phyloP scores from a whole-genome alignment of 2,113 vertebrate species.

The Aphyosemion australe region DNA sequence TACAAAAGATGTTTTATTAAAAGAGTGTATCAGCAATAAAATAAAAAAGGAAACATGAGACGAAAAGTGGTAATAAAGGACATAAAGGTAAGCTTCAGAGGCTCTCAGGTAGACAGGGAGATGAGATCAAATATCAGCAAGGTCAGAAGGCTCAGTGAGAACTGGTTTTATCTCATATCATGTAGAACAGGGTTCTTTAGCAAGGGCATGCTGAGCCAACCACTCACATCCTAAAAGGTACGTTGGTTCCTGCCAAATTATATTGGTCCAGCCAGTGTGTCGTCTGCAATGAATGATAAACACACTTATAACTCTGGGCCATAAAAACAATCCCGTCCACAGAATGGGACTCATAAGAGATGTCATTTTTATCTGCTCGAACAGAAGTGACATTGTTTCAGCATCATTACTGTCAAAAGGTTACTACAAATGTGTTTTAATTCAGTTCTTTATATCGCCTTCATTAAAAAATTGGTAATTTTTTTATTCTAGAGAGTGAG shows the following conservation, averaged over 20 bases:
- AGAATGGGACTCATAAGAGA: constrained; percentile 44
- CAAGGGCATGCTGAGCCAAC: constrained; percentile 28
- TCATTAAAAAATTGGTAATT: no score
- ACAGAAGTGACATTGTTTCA: constrained; percentile 49
- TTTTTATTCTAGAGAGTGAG: no score
- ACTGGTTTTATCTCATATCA: constrained; percentile 31
- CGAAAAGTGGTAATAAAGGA: constrained; percentile 8
- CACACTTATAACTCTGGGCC: constrained; percentile 20
- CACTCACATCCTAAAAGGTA: constrained; percentile 29
- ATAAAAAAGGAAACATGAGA: constrained; percentile 3
- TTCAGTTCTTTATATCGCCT: no score
- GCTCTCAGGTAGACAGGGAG: constrained; percentile 3
- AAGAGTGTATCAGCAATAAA: neutral
- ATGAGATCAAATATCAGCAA: constrained; percentile 26
- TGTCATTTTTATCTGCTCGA: constrained; percentile 56
- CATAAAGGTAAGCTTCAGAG: constrained; percentile 13
- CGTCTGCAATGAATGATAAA: constrained; percentile 53
- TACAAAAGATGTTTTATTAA: constrained; percentile 14
- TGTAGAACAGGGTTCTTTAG: constrained; percentile 16
- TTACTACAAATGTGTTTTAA: no score
- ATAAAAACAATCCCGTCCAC: constrained; percentile 35
- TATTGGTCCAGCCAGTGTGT: constrained; percentile 20
- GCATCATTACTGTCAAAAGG: constrained; percentile 47
- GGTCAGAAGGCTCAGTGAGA: constrained; percentile 29
- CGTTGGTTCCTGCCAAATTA: constrained; percentile 55